Evolutionary conservation across 1,140 invertebrate genomes (phyloP).

Genomic region (Rhagoletis pomonella): DNA sequence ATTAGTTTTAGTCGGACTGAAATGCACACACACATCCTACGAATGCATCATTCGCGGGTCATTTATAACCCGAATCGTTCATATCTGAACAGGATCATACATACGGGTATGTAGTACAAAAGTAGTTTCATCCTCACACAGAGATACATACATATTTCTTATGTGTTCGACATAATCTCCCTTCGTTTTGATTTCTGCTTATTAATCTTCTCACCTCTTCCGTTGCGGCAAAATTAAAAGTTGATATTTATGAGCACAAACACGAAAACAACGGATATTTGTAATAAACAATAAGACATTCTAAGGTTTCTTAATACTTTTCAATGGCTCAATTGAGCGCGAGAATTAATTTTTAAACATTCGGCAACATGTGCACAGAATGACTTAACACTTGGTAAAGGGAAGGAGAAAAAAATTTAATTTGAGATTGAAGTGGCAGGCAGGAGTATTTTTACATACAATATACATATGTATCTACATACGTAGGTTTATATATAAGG

Average conservation of each 20-base stretch:
- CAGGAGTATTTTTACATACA: not conserved
- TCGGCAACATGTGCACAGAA: constrained; percentile 14
- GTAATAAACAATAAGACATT: constrained; percentile 42
- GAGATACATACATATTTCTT: no score
- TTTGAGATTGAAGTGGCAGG: not conserved
- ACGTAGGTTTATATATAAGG: no score
- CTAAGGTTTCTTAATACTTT: not conserved
- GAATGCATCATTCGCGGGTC: no score
- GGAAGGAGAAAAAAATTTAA: not conserved
- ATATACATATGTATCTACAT: not conserved
- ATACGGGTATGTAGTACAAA: no score
- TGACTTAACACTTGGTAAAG: not conserved
- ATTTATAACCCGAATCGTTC: no score
- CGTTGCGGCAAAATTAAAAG: constrained; percentile 13
- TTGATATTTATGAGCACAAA: not conserved
- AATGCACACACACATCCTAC: no score
- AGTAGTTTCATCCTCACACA: no score
- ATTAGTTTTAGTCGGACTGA: no score
- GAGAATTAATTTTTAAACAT: constrained; percentile 4
- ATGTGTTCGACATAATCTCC: not conserved
- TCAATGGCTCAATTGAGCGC: constrained; percentile 23
- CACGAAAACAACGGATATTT: constrained; percentile 37
- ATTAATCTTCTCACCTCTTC: constrained; percentile 17
- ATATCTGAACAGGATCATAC: no score
- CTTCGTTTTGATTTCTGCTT: not conserved